Conservation (phyloP, 1,140 invertebrate species). For the Ganaspis sp. region DNA sequence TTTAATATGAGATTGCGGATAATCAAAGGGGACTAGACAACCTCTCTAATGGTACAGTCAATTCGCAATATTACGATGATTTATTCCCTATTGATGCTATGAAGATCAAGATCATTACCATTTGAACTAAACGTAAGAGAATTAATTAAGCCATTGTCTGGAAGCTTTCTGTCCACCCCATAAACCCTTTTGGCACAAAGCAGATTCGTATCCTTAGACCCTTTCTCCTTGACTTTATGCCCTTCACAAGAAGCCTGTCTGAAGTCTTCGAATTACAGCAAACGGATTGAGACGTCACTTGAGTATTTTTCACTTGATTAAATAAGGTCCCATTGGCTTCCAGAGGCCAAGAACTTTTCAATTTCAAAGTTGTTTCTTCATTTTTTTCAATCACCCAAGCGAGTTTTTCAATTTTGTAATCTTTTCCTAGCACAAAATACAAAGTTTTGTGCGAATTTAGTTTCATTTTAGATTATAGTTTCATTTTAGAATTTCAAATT, state of each 20-base stretch:
- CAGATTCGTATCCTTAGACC: constrained; percentile 53
- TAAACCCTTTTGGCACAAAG: constrained; percentile 69
- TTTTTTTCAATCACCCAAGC: not conserved
- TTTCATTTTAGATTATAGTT: too few relatives aligned
- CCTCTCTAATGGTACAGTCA: constrained; percentile 34
- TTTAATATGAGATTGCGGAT: not conserved
- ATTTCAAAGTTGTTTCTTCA: not conserved
- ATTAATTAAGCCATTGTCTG: constrained; percentile 71
- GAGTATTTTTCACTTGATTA: constrained; percentile 29
- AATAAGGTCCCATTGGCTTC: not conserved
- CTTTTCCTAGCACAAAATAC: not conserved
- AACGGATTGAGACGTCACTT: constrained; percentile 21
- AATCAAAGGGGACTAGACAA: not conserved
- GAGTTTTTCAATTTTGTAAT: too few relatives aligned
- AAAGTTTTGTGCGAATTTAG: too few relatives aligned
- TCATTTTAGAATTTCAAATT: too few relatives aligned
- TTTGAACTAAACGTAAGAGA: constrained; percentile 67
- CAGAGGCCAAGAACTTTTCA: not conserved
- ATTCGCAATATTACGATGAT: constrained; percentile 44
- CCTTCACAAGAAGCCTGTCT: constrained; percentile 51
- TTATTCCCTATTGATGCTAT: constrained; percentile 40
- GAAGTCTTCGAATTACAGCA: constrained; percentile 23
- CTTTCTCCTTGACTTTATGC: constrained; percentile 52
- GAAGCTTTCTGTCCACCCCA: constrained; percentile 67
- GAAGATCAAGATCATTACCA: constrained; percentile 65